A percentile compares a stretch with the other conserved stretches of the same genome.
Evolutionary conservation across 2,113 vertebrate species (phyloP).

Genomic region (Megatriorchis doriae): DNA sequence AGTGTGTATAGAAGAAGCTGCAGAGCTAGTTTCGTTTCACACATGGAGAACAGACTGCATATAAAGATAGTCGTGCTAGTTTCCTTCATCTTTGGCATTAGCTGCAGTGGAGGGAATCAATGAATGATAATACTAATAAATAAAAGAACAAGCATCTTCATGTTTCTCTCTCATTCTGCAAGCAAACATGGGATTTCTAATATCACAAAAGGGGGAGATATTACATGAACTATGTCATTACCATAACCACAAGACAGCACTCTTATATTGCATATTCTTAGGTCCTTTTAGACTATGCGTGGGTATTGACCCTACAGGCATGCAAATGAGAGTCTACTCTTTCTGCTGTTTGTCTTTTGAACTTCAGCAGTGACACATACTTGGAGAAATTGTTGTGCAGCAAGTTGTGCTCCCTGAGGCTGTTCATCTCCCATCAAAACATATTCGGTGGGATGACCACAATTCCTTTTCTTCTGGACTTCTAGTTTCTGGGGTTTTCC

Average conservation of each 20-base stretch:
- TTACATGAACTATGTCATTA: background rate
- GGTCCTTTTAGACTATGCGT: background rate
- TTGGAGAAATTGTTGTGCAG: constrained; percentile 3
- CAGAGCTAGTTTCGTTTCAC: background rate
- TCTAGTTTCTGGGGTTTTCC: fast-evolving
- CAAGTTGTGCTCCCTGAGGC: background rate
- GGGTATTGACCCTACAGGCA: background rate
- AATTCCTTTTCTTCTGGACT: background rate
- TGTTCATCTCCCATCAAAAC: background rate
- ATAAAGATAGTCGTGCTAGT: background rate
- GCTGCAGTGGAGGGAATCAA: background rate
- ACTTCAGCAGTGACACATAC: constrained; percentile 5
- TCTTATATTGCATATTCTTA: background rate
- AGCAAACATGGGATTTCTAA: background rate
- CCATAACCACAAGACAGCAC: background rate
- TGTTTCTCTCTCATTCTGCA: background rate
- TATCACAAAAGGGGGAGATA: background rate
- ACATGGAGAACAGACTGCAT: background rate
- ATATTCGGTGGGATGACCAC: background rate
- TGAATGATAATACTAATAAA: background rate
- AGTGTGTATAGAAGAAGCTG: background rate
- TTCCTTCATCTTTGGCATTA: background rate
- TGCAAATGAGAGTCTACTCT: background rate
- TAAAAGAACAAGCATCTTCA: background rate
- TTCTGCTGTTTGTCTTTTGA: constrained; percentile 55